Evolutionary conservation across 2,888 invertebrate species (phyloP), one percentile per base, ranked within the genome.

Genomic region (Chamaedrilus cognettii): DNA sequence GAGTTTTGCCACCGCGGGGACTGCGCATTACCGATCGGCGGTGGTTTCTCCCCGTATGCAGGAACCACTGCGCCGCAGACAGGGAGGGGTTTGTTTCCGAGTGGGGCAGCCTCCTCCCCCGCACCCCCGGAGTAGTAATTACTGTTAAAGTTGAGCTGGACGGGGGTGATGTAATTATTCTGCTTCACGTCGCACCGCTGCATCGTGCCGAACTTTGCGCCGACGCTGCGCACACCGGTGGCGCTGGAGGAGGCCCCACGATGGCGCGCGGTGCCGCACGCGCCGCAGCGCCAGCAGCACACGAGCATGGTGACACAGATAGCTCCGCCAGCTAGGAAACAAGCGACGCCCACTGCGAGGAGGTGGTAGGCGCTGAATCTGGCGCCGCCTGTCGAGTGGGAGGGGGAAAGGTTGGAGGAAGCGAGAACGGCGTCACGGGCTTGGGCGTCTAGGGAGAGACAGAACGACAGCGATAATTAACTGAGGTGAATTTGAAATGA

Each of bases 131-230:
- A 11, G 26, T 52, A 52, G 28, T 7, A 7, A 26, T 7, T 23
- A 52, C 26, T 23, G 26, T 23, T 23, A 52, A 19, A 52, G 7
- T 62, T 62, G n/a, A 62, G n/a, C 3, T 51, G 51, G 11, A 62
- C 15, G 31, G 49, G 62, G 51, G 28, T 62, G 30, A 62, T 50
- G 31, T 62, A 62, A 33, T 51, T 62, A 7, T 62, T 62, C 62
- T 28, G 62, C 26, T 52, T 62, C 19, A 51, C 62, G 49, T 51
- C 62, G n/a, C 30, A 51, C 0, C 62, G 49, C 15, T 51, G 30
- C 62, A 62, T 2, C 1, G 26, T 50, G 28, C 51, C 52, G 32
- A 31, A 49, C 4, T 51, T 62, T n/a, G 62, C 28, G 15, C 31
- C 28, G n/a, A 30, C 51, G 5, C 26, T 51, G n/a, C 23, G 7